These are phyloP conservation scores for Papilio glaucus DNA, from an alignment of 1,140 invertebrate species.

Conservation along the genomic window DNA sequence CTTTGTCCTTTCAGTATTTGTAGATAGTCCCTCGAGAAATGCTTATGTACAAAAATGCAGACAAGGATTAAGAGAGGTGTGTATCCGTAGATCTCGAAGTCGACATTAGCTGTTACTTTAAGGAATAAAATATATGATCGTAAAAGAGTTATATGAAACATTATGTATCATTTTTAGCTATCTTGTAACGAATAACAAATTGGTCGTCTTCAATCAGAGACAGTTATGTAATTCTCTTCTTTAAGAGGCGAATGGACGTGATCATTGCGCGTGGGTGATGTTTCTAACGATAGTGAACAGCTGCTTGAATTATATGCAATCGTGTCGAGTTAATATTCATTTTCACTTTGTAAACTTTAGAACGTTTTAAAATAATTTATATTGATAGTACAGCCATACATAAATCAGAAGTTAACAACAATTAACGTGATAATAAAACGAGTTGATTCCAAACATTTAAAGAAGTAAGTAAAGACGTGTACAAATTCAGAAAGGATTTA, in stretches of 20 bases:
- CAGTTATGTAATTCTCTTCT: slow-evolving; percentile 18
- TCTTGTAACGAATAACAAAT: slow-evolving; percentile 16
- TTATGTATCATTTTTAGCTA: not conserved
- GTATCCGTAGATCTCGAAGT: too few species aligned
- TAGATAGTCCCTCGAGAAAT: too few species aligned
- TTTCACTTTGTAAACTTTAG: slow-evolving; percentile 13
- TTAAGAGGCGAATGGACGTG: not conserved
- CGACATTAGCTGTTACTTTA: too few species aligned
- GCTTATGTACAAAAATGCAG: too few species aligned
- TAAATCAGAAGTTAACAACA: slow-evolving; percentile 13
- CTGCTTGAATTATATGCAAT: slow-evolving; percentile 28
- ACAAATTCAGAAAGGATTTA: too few species aligned
- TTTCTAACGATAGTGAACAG: slow-evolving; percentile 30
- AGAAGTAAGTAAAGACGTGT: too few species aligned
- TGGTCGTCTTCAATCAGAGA: slow-evolving; percentile 18
- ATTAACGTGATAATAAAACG: slow-evolving; percentile 6
- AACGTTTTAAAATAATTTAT: not conserved
- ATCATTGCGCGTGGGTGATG: slow-evolving; percentile 29
- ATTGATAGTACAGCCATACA: not conserved
- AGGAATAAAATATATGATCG: not conserved
- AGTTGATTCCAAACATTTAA: too few species aligned
- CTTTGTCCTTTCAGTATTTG: too few species aligned
- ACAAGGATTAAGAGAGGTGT: too few species aligned
- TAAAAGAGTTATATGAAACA: not conserved
- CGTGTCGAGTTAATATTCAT: not conserved